Conservation (phyloP, 1,140 invertebrate genomes). For the Arctopsyche grandis region DNA sequence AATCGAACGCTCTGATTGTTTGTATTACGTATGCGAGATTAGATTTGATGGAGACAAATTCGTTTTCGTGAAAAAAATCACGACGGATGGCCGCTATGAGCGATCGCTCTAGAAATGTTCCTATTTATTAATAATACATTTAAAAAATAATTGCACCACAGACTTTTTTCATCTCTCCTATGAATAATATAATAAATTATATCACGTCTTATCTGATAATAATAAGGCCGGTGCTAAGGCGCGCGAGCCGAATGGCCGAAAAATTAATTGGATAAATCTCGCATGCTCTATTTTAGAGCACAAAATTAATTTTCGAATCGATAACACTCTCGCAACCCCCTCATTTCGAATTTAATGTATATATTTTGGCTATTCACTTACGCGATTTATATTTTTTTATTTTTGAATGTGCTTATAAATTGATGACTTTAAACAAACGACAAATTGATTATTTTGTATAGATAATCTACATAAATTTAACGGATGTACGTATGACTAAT, state of each 20-base stretch:
- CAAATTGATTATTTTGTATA: too few species aligned
- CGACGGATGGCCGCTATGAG: not conserved
- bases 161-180: conserved; percentile 15
- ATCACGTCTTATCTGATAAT: conserved; percentile 25
- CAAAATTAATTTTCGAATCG: conserved; percentile 20
- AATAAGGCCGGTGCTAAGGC: not conserved
- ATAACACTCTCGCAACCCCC: conserved; percentile 10
- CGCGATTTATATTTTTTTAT: not conserved
- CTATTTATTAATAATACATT: conserved; percentile 8
- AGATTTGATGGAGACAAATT: not conserved
- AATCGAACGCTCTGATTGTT: not conserved
- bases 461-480: too few species aligned
- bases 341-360: conserved; percentile 1
- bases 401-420: too few species aligned
- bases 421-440: too few species aligned
- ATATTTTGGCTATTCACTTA: conserved; percentile 8
- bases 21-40: not conserved
- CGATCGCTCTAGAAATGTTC: not conserved
- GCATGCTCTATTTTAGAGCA: conserved; percentile 7
- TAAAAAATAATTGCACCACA: conserved; percentile 1
- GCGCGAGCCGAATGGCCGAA: not conserved
- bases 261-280: conserved; percentile 27
- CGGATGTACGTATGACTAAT: too few species aligned
- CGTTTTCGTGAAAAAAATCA: not conserved
- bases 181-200: conserved; percentile 28